Base-by-base conservation (phyloP, 1,140 invertebrate species). In the Micrasema longulum region DNA sequence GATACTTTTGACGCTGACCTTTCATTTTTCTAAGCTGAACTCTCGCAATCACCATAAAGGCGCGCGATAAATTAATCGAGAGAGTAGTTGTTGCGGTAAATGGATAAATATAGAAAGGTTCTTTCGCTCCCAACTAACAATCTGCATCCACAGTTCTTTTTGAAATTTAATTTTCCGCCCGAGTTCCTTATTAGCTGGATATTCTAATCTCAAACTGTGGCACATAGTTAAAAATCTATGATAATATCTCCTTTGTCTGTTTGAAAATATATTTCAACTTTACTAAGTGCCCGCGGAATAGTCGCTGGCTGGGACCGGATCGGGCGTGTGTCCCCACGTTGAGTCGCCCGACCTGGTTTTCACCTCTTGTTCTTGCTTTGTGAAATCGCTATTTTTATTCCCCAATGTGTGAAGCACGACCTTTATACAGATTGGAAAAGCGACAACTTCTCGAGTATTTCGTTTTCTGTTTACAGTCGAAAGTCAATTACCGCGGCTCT, bases 331-430 rank as follows among this genome's bases (percentile, higher is more conserved):
- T 41, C 36, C 35, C 23, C 14, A 31, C 20, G 55, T 38, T 45
- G 41, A 36, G 47, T 53, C 52, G 53, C 20, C 35, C 65, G 72
- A 60, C 48, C 72, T 69, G 66, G 65, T 69, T 69, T 73, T 67
- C 66, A 41, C 66, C 60, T 73, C 63, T 72, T 64, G 64, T 67
- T 67, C 66, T 73, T 69, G 62, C 72, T 68, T 57, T 73, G 72
- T 73, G 72, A 73, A 73, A 73, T 73, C 72, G 48, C 66, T 35
- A 65, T 65, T 65, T 73, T 73, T 62, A 67, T 73, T 57, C 36
- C 48, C 43, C 35, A 67, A 50, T 23, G 35, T 50, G 65, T 60
- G 55, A 60, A 41, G 18, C 35, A 22, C 55, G 55, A 60, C 55
- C 55, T 41, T 60, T 60, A 38, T 38, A 20, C 55, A 10, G 55